phyloP scores from a whole-genome alignment of 2,797 vertebrate genomes.

The Lutjanus campechanus region DNA sequence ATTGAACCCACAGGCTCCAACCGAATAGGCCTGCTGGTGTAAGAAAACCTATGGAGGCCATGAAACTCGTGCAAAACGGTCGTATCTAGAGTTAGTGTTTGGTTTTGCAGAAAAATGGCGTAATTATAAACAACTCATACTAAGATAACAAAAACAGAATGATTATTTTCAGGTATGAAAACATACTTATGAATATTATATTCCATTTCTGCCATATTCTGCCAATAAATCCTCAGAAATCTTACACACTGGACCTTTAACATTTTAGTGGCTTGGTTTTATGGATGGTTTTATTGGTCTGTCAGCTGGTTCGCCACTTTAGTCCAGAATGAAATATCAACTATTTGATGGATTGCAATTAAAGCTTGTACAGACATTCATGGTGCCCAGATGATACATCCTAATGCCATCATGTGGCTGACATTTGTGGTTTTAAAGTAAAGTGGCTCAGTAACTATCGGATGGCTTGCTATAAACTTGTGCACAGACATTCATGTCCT shows the following conservation, averaged over 20 bases:
- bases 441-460: background rate
- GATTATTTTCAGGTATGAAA: no score
- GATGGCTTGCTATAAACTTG: background rate
- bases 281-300: background rate
- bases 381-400: background rate
- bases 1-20: no score
- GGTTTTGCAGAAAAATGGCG: no score
- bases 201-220: no score
- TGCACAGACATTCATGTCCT: background rate
- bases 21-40: no score
- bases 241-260: background rate
- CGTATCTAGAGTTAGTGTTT: no score
- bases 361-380: background rate
- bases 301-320: background rate
- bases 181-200: no score
- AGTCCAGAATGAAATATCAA: conserved; percentile 12
- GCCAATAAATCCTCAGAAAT: no score
- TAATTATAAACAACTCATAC: no score
- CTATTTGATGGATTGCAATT: background rate
- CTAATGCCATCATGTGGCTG: background rate
- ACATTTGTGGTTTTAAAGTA: background rate
- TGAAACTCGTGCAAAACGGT: no score
- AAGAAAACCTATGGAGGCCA: no score
- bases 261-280: conserved; percentile 27
- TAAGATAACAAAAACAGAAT: no score